Base-by-base conservation (phyloP, 2,797 vertebrate genomes). In the Phoeniculus purpureus region DNA sequence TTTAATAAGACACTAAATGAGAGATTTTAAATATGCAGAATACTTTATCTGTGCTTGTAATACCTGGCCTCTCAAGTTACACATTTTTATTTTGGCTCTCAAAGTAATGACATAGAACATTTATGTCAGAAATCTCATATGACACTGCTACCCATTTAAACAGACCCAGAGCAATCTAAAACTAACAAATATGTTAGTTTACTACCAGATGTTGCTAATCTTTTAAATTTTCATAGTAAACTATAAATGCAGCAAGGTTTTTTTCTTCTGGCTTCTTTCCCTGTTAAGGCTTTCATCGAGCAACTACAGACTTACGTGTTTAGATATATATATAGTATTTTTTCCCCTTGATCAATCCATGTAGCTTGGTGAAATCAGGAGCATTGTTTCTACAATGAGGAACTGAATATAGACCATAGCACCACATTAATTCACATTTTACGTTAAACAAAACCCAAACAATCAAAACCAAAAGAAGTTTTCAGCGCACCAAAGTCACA, bases 21-120 rank as follows among this genome's bases (percentile, higher is more conserved):
- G 71, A 93, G 83, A 94, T 71, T 85, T 80, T 81, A 64, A 94
- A 77, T 65, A 82, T 71, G 78, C 7, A 84, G 81, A 86, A 60
- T 86, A 76, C 64, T 89, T 87, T 19, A 78, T 40, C 45, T 73
- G 14, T 50, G 61, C 32, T 70, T 75, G 40, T 40, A 82, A 84
- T 56, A 66, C 17, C 56, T 43, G 17, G 25, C 19, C 16, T 77
- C 45, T 88, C 45, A 70, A 76, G 61, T 85, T 40, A 87, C 52
- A 66, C 11, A 27, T 8, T 48, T 58, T 71, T 88, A 58, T 62
- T 82, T 74, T 68, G 81, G 68, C 32, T 32, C 54, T 62, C 52
- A 31, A 61, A 52, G 26, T 68, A 87, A 73, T 9, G 15, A 71
- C 54, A 81, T 23, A 77, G 66, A 79, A 47, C 43, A 78, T 14